Evolutionary conservation across 2,888 invertebrate species (phyloP).

Genomic region (Ormyrus thymus): DNA sequence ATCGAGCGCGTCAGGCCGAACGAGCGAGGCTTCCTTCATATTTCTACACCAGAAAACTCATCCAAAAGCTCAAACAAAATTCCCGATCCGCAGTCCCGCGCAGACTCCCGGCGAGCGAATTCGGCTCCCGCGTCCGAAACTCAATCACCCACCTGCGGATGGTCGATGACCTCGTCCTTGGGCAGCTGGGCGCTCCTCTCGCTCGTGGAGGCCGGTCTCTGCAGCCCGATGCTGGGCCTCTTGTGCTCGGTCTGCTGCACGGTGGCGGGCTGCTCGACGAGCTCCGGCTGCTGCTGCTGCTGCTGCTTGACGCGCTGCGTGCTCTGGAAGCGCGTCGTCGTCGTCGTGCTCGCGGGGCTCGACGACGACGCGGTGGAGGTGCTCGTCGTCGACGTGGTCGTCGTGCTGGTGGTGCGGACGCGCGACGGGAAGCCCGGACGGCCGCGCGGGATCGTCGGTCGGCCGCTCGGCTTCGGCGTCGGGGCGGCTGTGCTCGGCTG

Average conservation of each 20-base stretch:
- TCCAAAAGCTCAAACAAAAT: too few species aligned
- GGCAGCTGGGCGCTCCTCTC: constrained; percentile 54
- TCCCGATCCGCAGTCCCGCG: too few species aligned
- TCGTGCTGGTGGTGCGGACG: constrained; percentile 62
- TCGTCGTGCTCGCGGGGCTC: neutral
- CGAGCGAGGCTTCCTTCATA: too few species aligned
- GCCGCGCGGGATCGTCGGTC: constrained; percentile 71
- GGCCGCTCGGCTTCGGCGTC: constrained; percentile 65
- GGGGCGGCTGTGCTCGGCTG: constrained; percentile 22
- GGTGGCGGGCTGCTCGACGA: constrained; percentile 67
- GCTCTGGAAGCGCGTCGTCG: constrained; percentile 47
- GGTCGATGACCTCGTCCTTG: constrained; percentile 45
- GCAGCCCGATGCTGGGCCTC: constrained; percentile 67
- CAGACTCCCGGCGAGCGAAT: too few species aligned
- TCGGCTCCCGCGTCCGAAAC: too few species aligned
- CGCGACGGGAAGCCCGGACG: constrained; percentile 69
- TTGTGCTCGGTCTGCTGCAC: constrained; percentile 68
- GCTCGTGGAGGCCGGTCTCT: constrained; percentile 63
- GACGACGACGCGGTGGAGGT: constrained; percentile 51
- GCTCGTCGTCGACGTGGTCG: neutral
- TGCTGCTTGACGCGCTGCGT: constrained; percentile 14
- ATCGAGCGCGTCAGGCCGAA: too few species aligned
- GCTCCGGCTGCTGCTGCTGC: constrained; percentile 40
- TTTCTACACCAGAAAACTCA: too few species aligned
- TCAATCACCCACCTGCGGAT: constrained; percentile 44